Percentiles rank a stretch among this genome's conserved stretches.
Conservation (phyloP, 2,797 vertebrate species). For the Poecilia wingei region DNA sequence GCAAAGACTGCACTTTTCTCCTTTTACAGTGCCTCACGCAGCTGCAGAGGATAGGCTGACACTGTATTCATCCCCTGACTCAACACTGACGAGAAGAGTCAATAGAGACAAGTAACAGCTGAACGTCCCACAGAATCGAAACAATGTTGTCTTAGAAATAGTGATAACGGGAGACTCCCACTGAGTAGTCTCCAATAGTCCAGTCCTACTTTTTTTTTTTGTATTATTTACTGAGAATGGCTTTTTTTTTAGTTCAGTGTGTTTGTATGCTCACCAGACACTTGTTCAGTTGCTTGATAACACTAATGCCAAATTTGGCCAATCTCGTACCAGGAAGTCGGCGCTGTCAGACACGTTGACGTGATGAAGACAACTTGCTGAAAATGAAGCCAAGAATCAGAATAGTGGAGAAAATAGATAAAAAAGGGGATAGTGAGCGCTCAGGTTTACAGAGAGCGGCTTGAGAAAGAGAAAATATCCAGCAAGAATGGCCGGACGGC, state of each 20-base stretch:
- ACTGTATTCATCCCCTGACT: conserved; percentile 70
- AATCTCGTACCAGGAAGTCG: neutral
- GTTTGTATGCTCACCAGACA: neutral
- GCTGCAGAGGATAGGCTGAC: conserved; percentile 72
- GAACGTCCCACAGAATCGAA: conserved; percentile 39
- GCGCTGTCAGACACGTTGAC: neutral
- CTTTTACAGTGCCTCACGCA: conserved; percentile 64
- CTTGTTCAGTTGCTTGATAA: neutral
- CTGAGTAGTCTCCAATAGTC: neutral
- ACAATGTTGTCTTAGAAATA: conserved; percentile 38
- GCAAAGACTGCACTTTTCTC: conserved; percentile 56
- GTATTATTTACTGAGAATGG: neutral
- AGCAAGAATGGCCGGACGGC: neutral
- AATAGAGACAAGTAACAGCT: conserved; percentile 55
- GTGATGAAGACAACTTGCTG: neutral
- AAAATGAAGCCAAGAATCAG: neutral
- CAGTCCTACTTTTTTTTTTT: conserved; percentile 5
- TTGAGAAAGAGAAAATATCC: neutral
- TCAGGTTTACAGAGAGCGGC: neutral
- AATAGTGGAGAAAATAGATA: neutral
- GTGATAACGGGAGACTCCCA: conserved; percentile 11
- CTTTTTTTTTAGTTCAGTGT: conserved; percentile 7
- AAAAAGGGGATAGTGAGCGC: neutral
- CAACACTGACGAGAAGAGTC: conserved; percentile 49
- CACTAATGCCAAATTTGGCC: neutral